Percentiles rank a stretch among this genome's conserved stretches.
Conservation (phyloP, 1,140 invertebrate species). For the Drosophila orena region DNA sequence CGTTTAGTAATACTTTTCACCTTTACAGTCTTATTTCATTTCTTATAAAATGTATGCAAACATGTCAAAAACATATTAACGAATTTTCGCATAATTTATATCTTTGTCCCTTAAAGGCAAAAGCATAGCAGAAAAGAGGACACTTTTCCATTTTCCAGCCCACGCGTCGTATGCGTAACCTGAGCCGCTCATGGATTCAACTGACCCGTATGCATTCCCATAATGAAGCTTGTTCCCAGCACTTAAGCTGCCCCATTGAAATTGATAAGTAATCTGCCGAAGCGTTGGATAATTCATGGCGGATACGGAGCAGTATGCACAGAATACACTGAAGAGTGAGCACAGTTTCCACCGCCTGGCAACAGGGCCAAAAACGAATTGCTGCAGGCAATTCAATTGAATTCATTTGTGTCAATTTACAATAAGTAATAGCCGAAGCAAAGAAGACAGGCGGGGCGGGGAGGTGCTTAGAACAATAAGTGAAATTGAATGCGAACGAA, state of each 20-base stretch:
- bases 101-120: neutral
- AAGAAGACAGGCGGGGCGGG: neutral
- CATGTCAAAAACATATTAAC: too few relatives aligned
- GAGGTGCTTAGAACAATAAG: conserved; percentile 37
- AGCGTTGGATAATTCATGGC: conserved; percentile 25
- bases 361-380: conserved; percentile 49
- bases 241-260: conserved; percentile 35
- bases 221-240: conserved; percentile 12
- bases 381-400: conserved; percentile 74
- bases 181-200: conserved; percentile 27
- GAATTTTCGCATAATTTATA: neutral
- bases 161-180: conserved; percentile 44
- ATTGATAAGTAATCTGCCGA: conserved; percentile 54
- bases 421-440: conserved; percentile 65
- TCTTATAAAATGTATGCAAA: too few relatives aligned
- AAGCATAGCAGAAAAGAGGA: conserved; percentile 6
- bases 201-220: conserved; percentile 25
- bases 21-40: too few relatives aligned
- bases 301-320: conserved; percentile 6
- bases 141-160: conserved; percentile 3
- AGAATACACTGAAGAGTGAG: conserved; percentile 15
- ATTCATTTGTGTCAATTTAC: conserved; percentile 81
- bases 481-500: conserved; percentile 50
- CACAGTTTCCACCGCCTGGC: conserved; percentile 37
- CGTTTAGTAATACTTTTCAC: too few relatives aligned